Conservation (phyloP, 2,113 vertebrate genomes). For the Abramis brama region DNA sequence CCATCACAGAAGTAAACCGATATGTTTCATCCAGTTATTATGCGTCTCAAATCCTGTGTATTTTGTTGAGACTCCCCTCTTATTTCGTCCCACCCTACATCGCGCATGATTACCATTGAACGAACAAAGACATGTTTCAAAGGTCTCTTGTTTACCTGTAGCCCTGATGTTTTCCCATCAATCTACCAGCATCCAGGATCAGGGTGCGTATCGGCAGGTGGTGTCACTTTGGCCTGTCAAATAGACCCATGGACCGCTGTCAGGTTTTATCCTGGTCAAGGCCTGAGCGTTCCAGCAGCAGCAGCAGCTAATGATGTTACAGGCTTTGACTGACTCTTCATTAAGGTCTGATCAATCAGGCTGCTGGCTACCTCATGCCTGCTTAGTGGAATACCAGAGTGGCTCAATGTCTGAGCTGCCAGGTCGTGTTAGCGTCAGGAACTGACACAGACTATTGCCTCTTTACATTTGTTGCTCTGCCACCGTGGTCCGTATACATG, state of each 20-base stretch:
- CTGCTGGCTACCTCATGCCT: slow-evolving; percentile 31
- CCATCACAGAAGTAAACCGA: not conserved
- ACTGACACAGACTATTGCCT: slow-evolving; percentile 26
- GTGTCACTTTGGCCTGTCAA: slow-evolving; percentile 57
- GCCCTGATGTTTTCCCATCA: slow-evolving; percentile 19
- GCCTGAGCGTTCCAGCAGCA: slow-evolving; percentile 58
- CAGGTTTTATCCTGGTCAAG: slow-evolving; percentile 54
- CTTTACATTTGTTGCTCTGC: slow-evolving; percentile 9
- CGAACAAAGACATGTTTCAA: not conserved
- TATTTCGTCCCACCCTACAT: not conserved
- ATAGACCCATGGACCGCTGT: slow-evolving; percentile 56
- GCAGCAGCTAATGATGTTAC: slow-evolving; percentile 72
- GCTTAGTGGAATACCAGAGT: slow-evolving; percentile 37
- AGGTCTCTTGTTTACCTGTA: slow-evolving; percentile 21
- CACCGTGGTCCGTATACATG: not conserved
- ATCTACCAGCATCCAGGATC: not conserved
- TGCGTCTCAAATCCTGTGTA: not conserved
- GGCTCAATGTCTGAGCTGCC: slow-evolving; percentile 25
- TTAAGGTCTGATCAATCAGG: slow-evolving; percentile 73
- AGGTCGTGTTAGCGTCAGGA: not conserved
- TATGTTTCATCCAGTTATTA: not conserved
- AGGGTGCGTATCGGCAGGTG: not conserved
- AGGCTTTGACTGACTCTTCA: slow-evolving; percentile 72
- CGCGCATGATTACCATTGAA: not conserved
- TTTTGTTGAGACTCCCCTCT: not conserved